These are phyloP conservation scores for Autographa gamma DNA, from an alignment of 2,888 invertebrate species.

Conservation along the genomic window DNA sequence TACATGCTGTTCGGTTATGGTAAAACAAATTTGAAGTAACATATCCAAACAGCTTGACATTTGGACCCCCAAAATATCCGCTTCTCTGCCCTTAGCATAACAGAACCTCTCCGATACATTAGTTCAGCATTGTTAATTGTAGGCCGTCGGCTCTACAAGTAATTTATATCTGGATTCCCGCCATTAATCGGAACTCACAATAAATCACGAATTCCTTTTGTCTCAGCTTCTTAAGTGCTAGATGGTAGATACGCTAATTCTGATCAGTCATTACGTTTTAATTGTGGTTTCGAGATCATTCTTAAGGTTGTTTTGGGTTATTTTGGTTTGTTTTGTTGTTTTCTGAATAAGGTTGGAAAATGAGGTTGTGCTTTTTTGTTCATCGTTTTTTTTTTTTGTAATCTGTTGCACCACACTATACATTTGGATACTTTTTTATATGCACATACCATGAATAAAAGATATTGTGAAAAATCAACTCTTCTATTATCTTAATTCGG, in stretches of 20 bases:
- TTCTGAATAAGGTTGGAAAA: no score
- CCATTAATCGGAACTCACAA: conserved; percentile 74
- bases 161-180: conserved; percentile 76
- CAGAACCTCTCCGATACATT: conserved; percentile 66
- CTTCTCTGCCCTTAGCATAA: conserved; percentile 19
- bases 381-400: no score
- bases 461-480: no score
- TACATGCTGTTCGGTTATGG: no score
- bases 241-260: conserved; percentile 25
- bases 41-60: not conserved
- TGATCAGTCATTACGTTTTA: not conserved
- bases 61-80: not conserved
- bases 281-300: conserved; percentile 5
- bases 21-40: no score
- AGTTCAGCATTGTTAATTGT: conserved; percentile 75
- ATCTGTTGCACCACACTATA: no score
- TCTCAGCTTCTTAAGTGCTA: conserved; percentile 71
- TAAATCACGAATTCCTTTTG: conserved; percentile 83
- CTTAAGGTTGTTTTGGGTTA: not conserved
- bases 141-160: conserved; percentile 64
- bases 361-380: no score
- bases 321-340: no score
- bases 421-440: no score
- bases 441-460: no score
- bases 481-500: no score